Evolutionary conservation across 2,113 vertebrate genomes (phyloP), one percentile per base, ranked within the genome.

Genomic region (Melanostigma gelatinosum): DNA sequence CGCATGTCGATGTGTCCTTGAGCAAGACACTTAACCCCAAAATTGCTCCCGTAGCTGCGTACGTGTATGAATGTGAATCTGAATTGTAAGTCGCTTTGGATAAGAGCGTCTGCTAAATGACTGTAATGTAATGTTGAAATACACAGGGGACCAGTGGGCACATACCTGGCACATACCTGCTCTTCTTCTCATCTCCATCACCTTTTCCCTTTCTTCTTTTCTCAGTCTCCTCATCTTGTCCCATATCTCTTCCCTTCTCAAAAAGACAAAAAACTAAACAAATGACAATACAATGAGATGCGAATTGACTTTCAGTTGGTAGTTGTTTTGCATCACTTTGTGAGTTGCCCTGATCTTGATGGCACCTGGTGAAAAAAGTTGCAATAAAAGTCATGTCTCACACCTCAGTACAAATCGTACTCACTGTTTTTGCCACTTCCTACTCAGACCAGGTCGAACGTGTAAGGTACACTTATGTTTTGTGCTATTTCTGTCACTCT

Each of bases 401-500:
- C 6, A 50, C 9, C 1, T 0, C 27, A 4, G 15, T 8, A 44
- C n/a, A 4, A 61, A 64, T 58, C 16, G 22, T 34, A 68, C 67
- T 55, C 7, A 20, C 24, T 8, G 58, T 13, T n/a, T 77, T 71
- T 67, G 54, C 42, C 58, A 69, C 50, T 69, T 83, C 62, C 36
- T 66, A 12, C 64, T 68, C 10, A 66, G 52, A 67, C 15, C 38
- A 50, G 55, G 34, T 77, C 44, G 80, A 68, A 79, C 2, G 1
- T 72, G 50, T 24, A 55, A 63, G 48, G 55, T 63, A 32, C 16
- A 54, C 16, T 29, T 62, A 36, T 22, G n/a, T 50, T 75, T n/a
- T 60, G 62, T 46, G 50, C 18, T 69, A 58, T 82, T 80, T 87
- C 27, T 77, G 50, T 57, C 24, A 3, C 36, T 11, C 29, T 82